These are phyloP conservation scores for Ceramica pisi DNA, from an alignment of 2,888 invertebrate genomes.

Conservation along the genomic window DNA sequence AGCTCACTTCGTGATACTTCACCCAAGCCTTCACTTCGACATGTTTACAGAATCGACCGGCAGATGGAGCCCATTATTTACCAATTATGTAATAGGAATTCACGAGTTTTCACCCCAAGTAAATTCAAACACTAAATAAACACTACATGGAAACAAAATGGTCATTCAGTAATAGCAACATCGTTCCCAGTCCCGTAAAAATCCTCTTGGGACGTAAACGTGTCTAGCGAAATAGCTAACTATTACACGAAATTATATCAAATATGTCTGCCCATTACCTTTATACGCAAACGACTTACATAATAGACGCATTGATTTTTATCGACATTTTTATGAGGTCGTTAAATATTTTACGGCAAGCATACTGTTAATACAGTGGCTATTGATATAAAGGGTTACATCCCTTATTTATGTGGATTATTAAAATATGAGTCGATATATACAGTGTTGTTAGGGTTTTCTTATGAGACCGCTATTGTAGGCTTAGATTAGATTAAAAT, in stretches of 20 bases:
- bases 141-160: slow-evolving; percentile 26
- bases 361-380: slow-evolving; percentile 31
- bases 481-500: not conserved
- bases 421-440: not conserved
- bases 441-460: not conserved
- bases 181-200: slow-evolving; percentile 35
- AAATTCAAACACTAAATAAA: slow-evolving; percentile 13
- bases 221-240: slow-evolving; percentile 48
- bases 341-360: slow-evolving; percentile 40
- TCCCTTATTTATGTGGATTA: slow-evolving; percentile 21
- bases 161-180: slow-evolving; percentile 10
- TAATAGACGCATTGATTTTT: slow-evolving; percentile 56
- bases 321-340: slow-evolving; percentile 46
- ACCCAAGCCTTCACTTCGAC: too few relatives aligned
- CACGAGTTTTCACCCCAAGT: not conserved
- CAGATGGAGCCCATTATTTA: too few relatives aligned
- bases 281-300: slow-evolving; percentile 51
- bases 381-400: slow-evolving; percentile 34
- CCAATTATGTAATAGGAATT: not conserved
- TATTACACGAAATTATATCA: slow-evolving; percentile 49
- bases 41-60: too few relatives aligned
- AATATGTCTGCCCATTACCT: slow-evolving; percentile 53
- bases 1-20: too few relatives aligned
- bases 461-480: not conserved
- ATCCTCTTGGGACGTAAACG: slow-evolving; percentile 43